Conservation (phyloP, 2,113 vertebrate genomes). For the Phalacrocorax brasilianus region DNA sequence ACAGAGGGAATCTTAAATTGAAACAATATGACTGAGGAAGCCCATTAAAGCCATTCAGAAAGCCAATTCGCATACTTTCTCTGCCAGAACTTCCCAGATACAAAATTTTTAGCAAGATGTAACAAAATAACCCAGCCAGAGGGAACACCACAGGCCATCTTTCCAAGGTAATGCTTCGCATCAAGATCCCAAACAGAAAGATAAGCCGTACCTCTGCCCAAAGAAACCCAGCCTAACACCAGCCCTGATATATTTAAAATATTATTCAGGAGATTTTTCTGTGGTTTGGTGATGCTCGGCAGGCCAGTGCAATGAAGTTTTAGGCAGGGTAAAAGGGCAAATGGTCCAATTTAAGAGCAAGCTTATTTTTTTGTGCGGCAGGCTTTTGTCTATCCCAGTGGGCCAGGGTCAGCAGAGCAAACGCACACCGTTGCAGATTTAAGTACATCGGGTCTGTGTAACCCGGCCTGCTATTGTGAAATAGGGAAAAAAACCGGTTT, state of each 20-base stretch:
- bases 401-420: background rate
- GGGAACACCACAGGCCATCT: background rate
- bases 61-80: no score
- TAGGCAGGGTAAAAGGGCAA: background rate
- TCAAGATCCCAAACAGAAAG: background rate
- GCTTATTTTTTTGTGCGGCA: background rate
- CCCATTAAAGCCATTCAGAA: background rate
- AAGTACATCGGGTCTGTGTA: background rate
- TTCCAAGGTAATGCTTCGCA: rapidly evolving
- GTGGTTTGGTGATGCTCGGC: no score
- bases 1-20: background rate
- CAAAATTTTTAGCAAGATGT: background rate
- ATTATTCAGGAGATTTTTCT: rapidly evolving
- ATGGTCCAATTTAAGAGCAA: rapidly evolving
- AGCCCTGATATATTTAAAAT: rapidly evolving
- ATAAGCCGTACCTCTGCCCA: background rate
- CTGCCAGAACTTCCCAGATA: rapidly evolving
- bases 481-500: no score
- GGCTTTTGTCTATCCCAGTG: background rate
- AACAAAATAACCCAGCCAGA: rapidly evolving
- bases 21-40: rapidly evolving
- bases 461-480: background rate
- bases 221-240: rapidly evolving
- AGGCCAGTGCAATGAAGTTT: background rate
- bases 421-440: rapidly evolving